A percentile compares a stretch with the other conserved stretches of the same genome.
Evolutionary conservation across 2,797 vertebrate genomes (phyloP).

Genomic region (Allobates femoralis): DNA sequence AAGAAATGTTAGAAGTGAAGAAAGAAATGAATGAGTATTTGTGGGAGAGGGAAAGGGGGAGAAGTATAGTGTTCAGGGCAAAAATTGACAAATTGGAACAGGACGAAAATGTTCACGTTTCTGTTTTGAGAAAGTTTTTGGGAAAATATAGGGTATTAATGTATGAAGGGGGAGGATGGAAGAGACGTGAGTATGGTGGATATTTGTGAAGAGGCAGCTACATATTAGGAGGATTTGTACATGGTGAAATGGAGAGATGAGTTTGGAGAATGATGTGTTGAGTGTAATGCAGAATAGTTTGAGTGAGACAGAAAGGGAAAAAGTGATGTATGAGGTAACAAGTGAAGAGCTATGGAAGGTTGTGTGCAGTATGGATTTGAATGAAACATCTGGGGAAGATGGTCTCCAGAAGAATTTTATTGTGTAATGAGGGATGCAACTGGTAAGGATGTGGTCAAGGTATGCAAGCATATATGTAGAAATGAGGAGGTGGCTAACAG

Average conservation of each 20-base stretch:
- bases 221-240: constrained; percentile 14
- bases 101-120: not conserved
- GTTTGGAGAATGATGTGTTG: not conserved
- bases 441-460: not conserved
- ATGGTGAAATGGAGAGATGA: not conserved
- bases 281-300: not conserved
- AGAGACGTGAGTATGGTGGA: not conserved
- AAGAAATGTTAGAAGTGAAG: too few species aligned
- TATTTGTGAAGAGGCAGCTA: too few species aligned
- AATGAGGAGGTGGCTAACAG: not conserved
- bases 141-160: not conserved
- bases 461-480: not conserved
- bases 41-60: not conserved
- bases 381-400: not conserved
- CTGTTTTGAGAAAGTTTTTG: not conserved
- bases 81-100: not conserved
- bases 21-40: not conserved
- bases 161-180: not conserved
- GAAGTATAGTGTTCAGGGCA: not conserved
- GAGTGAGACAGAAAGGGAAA: not conserved
- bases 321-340: not conserved
- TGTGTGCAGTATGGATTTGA: not conserved
- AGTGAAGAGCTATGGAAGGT: not conserved
- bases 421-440: not conserved
- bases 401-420: not conserved